Evolutionary conservation across 2,113 vertebrate species (phyloP), one percentile per base, ranked within the genome.

Genomic region (Gymnogyps californianus): DNA sequence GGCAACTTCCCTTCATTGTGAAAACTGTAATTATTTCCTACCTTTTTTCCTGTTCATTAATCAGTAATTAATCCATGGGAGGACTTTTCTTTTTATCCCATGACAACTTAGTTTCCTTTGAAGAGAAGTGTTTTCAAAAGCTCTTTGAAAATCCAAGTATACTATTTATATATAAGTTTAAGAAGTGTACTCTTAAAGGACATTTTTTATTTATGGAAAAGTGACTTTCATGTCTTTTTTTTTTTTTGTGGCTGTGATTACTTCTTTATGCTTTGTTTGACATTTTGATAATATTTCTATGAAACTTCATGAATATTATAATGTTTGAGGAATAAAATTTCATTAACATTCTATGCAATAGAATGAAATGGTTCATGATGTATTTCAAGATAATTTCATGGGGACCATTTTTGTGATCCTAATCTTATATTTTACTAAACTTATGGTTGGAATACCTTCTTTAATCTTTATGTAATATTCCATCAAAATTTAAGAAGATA

Each of bases 211-310:
- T 5, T 61, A 67, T n/a, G 40, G 83, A 75, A 94, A 83, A 76
- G 28, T 61, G 42, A 72, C 40, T 91, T 87, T 87, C 34, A 91
- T 72, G n/a, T 59, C 17, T 70, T 13, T 26, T 61, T 80, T 46
- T 78, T 51, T 61, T 25, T 57, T 10, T 29, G 12, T 85, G 46
- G 4, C 34, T 93, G 42, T 89, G 36, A 79, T 89, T 80, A 49
- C 10, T 85, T 74, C 61, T 96, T 95, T 85, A 95, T 87, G 89
- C 47, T 94, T 82, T 96, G 80, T 94, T 91, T 87, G 84, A 96
- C 77, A 89, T 93, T 95, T 97, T 89, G 55, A 81, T 87, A 96
- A 70, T 81, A 91, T 84, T 87, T 81, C 77, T 52, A 6, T 70
- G 86, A 82, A 94, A 64, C 13, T 2, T 84, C 52, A 83, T 95